Evolutionary conservation across 2,113 vertebrate genomes (phyloP).

Genomic region (Eudyptes chrysolophus): DNA sequence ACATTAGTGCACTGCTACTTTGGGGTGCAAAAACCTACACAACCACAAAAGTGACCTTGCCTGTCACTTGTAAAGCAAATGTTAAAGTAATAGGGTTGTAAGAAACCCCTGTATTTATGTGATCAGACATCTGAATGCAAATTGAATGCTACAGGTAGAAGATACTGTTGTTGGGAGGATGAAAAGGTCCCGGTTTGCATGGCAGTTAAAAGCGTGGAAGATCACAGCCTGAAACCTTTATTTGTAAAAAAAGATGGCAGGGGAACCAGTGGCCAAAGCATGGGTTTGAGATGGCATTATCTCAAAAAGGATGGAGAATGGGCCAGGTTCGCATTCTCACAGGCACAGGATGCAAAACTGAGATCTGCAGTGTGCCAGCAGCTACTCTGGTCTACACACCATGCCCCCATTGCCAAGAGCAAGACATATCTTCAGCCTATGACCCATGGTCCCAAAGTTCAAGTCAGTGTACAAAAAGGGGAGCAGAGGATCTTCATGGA

Average conservation of each 20-base stretch:
- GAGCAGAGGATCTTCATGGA: background rate
- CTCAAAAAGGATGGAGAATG: background rate
- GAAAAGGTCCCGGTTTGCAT: background rate
- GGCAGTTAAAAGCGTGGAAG: background rate
- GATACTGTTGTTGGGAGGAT: background rate
- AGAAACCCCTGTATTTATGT: background rate
- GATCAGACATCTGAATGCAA: background rate
- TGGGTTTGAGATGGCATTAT: background rate
- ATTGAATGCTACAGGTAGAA: background rate
- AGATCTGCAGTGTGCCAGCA: background rate
- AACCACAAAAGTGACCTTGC: background rate
- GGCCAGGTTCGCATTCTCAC: background rate
- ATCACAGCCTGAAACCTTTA: background rate
- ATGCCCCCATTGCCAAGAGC: background rate
- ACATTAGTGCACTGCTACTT: background rate
- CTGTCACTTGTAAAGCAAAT: background rate
- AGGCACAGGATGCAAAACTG: background rate
- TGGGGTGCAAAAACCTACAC: background rate
- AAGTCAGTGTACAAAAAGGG: background rate
- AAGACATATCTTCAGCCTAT: background rate
- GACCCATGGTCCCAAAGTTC: background rate
- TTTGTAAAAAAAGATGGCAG: background rate
- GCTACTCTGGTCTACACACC: background rate
- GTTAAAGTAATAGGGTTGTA: background rate
- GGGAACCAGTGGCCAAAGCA: background rate